Evolutionary conservation across 2,113 vertebrate species (phyloP).

Genomic region (Coptodon bakossiorum): DNA sequence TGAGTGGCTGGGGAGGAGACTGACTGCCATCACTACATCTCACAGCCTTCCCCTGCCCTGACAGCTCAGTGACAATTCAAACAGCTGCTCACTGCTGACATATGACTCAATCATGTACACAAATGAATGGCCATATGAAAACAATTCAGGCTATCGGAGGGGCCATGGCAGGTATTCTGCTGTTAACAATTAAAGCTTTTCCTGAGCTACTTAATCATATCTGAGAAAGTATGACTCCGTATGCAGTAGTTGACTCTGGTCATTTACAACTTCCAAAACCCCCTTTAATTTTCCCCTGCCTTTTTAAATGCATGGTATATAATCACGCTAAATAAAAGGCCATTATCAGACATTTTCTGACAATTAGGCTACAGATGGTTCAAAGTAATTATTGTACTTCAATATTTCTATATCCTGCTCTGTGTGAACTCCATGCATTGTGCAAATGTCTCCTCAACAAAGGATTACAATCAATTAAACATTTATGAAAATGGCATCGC

Average conservation of each 20-base stretch:
- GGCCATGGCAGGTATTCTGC: slow-evolving; percentile 6
- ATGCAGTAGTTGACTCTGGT: neutral
- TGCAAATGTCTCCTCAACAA: slow-evolving; percentile 67
- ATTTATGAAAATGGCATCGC: slow-evolving; percentile 93
- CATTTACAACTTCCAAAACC: slow-evolving; percentile 14
- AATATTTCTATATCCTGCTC: slow-evolving; percentile 57
- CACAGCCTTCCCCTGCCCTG: slow-evolving; percentile 57
- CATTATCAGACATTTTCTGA: slow-evolving; percentile 47
- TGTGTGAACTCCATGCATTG: slow-evolving; percentile 52
- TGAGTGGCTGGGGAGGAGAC: slow-evolving; percentile 56
- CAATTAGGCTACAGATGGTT: slow-evolving; percentile 50
- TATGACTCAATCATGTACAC: slow-evolving; percentile 52
- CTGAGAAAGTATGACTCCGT: neutral
- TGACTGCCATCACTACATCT: slow-evolving; percentile 42
- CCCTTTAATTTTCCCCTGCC: neutral
- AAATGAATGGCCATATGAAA: slow-evolving; percentile 47
- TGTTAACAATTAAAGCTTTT: slow-evolving; percentile 23
- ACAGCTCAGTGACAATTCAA: slow-evolving; percentile 78
- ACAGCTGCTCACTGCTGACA: slow-evolving; percentile 70
- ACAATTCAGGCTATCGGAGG: slow-evolving; percentile 31
- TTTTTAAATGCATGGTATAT: slow-evolving; percentile 22
- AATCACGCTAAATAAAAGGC: slow-evolving; percentile 37
- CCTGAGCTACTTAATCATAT: slow-evolving; percentile 8
- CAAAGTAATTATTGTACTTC: slow-evolving; percentile 52
- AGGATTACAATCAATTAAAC: slow-evolving; percentile 96